These are phyloP conservation scores for Centruroides sculpturatus DNA, from an alignment of 1,140 invertebrate genomes.

Conservation along the genomic window DNA sequence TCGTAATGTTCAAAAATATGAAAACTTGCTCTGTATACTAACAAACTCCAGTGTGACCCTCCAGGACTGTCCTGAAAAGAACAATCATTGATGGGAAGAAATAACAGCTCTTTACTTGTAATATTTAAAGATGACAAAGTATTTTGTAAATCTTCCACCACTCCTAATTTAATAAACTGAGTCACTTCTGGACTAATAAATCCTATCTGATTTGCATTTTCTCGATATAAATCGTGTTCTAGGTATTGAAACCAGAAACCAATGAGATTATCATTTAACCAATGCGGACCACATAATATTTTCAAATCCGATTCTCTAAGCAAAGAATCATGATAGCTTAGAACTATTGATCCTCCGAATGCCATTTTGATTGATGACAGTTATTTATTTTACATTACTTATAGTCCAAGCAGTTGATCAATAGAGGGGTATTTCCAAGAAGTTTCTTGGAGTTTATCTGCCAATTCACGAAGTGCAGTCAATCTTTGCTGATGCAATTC, in stretches of 20 bases:
- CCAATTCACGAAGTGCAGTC: constrained; percentile 12
- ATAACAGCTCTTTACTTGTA: constrained; percentile 50
- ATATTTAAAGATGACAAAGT: constrained; percentile 57
- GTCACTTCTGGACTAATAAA: constrained; percentile 76
- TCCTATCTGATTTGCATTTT: constrained; percentile 41
- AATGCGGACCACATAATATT: constrained; percentile 55
- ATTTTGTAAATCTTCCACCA: constrained; percentile 42
- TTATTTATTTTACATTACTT: not conserved
- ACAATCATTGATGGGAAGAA: constrained; percentile 79
- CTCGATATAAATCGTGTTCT: constrained; percentile 46
- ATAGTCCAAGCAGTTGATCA: constrained; percentile 15
- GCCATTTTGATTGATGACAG: constrained; percentile 6
- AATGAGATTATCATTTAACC: constrained; percentile 78
- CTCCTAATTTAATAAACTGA: constrained; percentile 59
- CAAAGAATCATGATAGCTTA: constrained; percentile 66
- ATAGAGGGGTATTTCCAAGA: constrained; percentile 17
- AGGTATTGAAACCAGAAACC: constrained; percentile 85
- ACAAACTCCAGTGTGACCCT: constrained; percentile 74
- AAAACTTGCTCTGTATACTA: constrained; percentile 52
- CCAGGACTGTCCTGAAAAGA: constrained; percentile 44
- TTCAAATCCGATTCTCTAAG: constrained; percentile 58
- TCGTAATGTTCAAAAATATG: constrained; percentile 62
- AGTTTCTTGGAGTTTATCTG: constrained; percentile 18
- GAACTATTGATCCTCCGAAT: constrained; percentile 34
- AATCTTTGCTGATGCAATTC: constrained; percentile 14